phyloP scores from a whole-genome alignment of 2,888 invertebrate genomes.

The Thumatha senex region DNA sequence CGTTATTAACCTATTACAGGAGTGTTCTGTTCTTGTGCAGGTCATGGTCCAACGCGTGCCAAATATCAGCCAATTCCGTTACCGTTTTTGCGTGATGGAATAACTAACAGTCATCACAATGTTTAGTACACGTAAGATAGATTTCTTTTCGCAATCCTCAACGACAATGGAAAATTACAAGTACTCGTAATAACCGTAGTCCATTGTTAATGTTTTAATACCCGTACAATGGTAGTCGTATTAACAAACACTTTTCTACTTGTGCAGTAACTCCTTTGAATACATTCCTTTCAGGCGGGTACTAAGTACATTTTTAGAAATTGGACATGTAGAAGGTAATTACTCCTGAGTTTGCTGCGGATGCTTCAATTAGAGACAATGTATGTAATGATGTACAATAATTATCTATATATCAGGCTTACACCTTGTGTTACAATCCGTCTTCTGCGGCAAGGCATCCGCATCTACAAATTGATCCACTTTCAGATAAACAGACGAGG shows the following conservation, averaged over 20 bases:
- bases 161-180: constrained; percentile 24
- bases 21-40: background rate
- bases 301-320: no score
- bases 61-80: background rate
- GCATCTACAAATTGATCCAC: no score
- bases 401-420: no score
- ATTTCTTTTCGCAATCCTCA: constrained; percentile 15
- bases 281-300: constrained; percentile 3
- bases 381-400: no score
- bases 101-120: background rate
- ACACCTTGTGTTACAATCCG: no score
- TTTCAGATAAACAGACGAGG: no score
- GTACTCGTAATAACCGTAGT: constrained; percentile 8
- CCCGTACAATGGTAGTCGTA: constrained; percentile 14
- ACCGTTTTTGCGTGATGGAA: background rate
- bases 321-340: no score
- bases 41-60: background rate
- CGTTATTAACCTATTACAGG: no score
- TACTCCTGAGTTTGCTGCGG: no score
- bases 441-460: no score
- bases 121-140: background rate
- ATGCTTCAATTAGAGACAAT: no score
- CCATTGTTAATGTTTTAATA: constrained; percentile 37
- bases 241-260: constrained; percentile 2
- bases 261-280: background rate